Evolutionary conservation across 2,797 vertebrate species (phyloP), one percentile per base, ranked within the genome.

Genomic region (Apodemus agrarius): DNA sequence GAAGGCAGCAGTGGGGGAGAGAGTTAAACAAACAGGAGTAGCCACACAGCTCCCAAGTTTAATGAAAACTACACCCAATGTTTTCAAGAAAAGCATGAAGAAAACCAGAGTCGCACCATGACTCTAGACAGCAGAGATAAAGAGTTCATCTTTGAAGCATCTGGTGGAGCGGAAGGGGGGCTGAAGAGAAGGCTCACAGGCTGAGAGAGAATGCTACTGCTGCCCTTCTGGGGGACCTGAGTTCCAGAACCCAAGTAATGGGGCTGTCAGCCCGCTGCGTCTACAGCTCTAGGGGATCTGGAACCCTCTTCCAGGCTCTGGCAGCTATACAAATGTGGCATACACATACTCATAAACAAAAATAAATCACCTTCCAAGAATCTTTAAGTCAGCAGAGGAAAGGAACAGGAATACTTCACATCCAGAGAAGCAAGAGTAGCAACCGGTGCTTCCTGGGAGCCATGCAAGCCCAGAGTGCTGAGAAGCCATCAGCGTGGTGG

Each of bases 81-180:
- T 61, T 40, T 31, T 69, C 63, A 86, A 86, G 75, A 76, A 86
- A 49, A 10, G 14, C 75, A 21, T 8, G 26, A 86, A 31, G 74
- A 84, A 88, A 75, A 40, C 49, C 52, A 82, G 72, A 52, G 78
- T 34, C 49, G 69, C 52, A 26, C 40, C 22, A 26, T 26, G 26
- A 16, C 61, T 19, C 87, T 59, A 34, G 87, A 37, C 79, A 69
- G 29, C 4, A 78, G 17, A 4, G 52, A 72, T 26, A 24, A n/a
- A 34, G 80, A 63, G 19, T 37, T 63, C n/a, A 43, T 59, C n/a
- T 59, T 59, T 54, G 37, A 82, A 82, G 80, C n/a, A 26, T 1
- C n/a, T 26, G n/a, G 1, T n/a, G 34, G 34, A 16, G 8, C 7
- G 1, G 13, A n/a, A 13, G 12, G 0, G 17, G 21, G 57, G 6